Evolutionary conservation across 2,888 invertebrate genomes (phyloP).

Genomic region (Colostygia pectinataria): DNA sequence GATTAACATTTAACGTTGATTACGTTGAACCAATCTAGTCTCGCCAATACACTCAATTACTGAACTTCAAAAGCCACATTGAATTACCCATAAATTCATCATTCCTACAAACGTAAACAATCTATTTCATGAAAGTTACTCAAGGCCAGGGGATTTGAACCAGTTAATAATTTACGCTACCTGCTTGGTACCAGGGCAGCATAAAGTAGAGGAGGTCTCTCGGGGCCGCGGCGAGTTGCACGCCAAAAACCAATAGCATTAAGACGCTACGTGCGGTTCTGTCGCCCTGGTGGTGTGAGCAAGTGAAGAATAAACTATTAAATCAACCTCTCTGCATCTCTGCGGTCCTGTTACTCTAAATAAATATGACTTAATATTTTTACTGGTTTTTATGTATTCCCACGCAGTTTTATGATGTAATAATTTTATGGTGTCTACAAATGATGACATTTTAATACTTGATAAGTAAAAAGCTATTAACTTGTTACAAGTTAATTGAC

Average conservation of each 20-base stretch:
- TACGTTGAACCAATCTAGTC: no score
- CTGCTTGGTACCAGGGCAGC: slow-evolving; percentile 57
- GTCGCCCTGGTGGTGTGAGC: slow-evolving; percentile 48
- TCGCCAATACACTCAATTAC: no score
- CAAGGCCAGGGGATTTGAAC: slow-evolving; percentile 41
- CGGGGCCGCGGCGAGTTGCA: slow-evolving; percentile 46
- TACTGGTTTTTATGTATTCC: background rate
- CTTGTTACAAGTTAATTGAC: slow-evolving; percentile 2
- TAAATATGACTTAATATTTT: background rate
- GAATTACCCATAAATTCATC: slow-evolving; percentile 4
- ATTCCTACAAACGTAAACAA: slow-evolving; percentile 16
- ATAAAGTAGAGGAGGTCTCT: slow-evolving; percentile 69
- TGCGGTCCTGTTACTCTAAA: background rate
- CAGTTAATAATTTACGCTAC: slow-evolving; percentile 64
- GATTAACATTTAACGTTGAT: no score
- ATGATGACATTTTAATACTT: slow-evolving; percentile 1
- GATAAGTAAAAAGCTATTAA: slow-evolving; percentile 4
- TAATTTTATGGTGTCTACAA: slow-evolving; percentile 4
- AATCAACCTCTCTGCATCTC: background rate
- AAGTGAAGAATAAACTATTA: background rate
- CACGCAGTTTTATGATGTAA: background rate
- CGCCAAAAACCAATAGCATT: slow-evolving; percentile 77
- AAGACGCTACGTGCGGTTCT: slow-evolving; percentile 61
- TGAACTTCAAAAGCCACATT: background rate
- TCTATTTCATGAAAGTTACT: slow-evolving; percentile 11